Percentiles rank a stretch among this genome's conserved stretches.
Evolutionary conservation across 2,888 invertebrate species (phyloP).

Genomic region (Acanthopleura granulata): DNA sequence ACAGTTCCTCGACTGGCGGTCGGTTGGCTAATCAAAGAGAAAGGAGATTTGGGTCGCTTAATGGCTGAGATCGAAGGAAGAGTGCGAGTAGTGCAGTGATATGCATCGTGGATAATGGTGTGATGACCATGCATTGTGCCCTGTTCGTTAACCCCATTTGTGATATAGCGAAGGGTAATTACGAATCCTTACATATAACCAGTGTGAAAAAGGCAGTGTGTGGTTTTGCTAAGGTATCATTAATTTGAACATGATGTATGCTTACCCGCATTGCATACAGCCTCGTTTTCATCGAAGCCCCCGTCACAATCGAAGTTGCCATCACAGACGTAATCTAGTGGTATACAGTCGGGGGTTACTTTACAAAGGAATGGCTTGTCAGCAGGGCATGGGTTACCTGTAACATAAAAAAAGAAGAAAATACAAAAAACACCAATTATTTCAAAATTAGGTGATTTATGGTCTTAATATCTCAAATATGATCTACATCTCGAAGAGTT

Average conservation of each 20-base stretch:
- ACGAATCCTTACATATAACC: too few species aligned
- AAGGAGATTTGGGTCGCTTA: too few species aligned
- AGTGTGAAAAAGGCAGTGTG: background rate
- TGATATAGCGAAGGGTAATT: too few species aligned
- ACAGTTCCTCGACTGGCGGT: constrained; percentile 53
- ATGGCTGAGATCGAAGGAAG: too few species aligned
- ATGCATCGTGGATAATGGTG: too few species aligned
- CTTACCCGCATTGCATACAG: constrained; percentile 64
- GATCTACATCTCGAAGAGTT: background rate
- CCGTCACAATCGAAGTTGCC: constrained; percentile 61
- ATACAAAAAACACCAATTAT: too few species aligned
- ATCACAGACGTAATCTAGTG: constrained; percentile 63
- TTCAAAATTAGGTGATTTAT: background rate
- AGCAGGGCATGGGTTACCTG: constrained; percentile 62
- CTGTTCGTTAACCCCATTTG: too few species aligned
- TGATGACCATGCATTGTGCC: too few species aligned
- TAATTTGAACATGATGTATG: background rate
- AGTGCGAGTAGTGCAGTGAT: too few species aligned
- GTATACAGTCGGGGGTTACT: constrained; percentile 52
- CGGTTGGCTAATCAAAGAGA: constrained; percentile 44
- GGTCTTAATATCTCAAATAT: background rate
- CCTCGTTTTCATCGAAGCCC: constrained; percentile 63
- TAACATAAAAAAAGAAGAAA: too few species aligned
- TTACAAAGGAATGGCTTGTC: constrained; percentile 64
- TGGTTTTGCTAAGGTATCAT: background rate